Percentiles rank a stretch among this genome's conserved stretches.
Conservation (phyloP, 1,140 invertebrate species). For the Vollenhovia emeryi region DNA sequence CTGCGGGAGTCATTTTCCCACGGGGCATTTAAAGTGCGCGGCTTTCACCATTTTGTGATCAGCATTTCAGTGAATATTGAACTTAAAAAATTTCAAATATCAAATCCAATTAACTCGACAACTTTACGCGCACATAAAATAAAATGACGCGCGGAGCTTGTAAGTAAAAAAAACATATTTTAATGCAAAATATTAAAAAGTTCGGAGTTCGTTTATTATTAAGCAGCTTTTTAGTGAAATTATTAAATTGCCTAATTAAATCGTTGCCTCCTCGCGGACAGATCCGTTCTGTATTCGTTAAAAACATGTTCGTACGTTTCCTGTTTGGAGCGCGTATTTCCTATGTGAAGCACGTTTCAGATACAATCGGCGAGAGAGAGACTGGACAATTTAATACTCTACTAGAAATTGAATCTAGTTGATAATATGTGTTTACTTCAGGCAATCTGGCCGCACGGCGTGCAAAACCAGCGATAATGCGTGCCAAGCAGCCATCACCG, state of each 20-base stretch:
- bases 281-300: background rate
- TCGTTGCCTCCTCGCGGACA: background rate
- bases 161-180: background rate
- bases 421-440: constrained; percentile 3
- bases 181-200: constrained; percentile 9
- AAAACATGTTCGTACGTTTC: no score
- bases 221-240: background rate
- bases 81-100: constrained; percentile 23
- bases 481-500: constrained; percentile 3
- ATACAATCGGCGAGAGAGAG: background rate
- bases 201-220: background rate
- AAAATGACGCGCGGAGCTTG: background rate
- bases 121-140: constrained; percentile 11
- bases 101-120: constrained; percentile 5
- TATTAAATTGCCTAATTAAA: constrained; percentile 1
- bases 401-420: constrained; percentile 12
- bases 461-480: constrained; percentile 31
- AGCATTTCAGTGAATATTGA: constrained; percentile 16
- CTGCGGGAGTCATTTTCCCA: constrained; percentile 21
- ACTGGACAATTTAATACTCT: constrained; percentile 32
- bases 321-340: no score
- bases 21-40: constrained; percentile 5
- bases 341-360: background rate
- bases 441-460: background rate
- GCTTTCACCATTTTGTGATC: constrained; percentile 30